These are phyloP conservation scores for Acromyrmex heyeri DNA, from an alignment of 1,140 invertebrate species.

Conservation along the genomic window DNA sequence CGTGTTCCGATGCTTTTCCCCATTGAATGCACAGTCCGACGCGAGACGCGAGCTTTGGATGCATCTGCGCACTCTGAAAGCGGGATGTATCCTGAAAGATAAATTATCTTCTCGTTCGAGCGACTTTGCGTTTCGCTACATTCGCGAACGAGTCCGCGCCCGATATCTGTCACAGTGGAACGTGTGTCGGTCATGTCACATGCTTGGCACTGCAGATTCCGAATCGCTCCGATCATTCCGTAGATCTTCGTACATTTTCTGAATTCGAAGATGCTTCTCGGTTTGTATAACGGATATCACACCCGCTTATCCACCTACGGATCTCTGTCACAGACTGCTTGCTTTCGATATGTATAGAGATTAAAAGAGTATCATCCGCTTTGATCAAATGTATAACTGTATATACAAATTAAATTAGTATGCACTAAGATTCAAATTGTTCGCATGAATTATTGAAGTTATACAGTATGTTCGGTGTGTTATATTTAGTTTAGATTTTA, in stretches of 20 bases:
- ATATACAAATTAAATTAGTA: constrained; percentile 37
- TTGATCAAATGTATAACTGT: constrained; percentile 11
- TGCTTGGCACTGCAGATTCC: constrained; percentile 9
- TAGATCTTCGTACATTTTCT: constrained; percentile 33
- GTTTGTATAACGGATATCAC: background rate
- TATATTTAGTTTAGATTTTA: constrained; percentile 24
- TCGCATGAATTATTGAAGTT: background rate
- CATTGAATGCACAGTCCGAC: constrained; percentile 23
- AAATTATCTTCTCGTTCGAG: constrained; percentile 61
- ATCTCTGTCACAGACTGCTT: background rate
- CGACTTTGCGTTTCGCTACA: constrained; percentile 49
- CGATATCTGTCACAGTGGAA: constrained; percentile 70
- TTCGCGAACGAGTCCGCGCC: constrained; percentile 69
- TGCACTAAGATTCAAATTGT: constrained; percentile 5
- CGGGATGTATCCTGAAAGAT: constrained; percentile 50
- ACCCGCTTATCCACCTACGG: background rate
- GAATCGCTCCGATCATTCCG: constrained; percentile 35
- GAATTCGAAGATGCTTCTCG: constrained; percentile 24
- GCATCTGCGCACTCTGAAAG: constrained; percentile 44
- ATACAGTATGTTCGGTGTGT: background rate
- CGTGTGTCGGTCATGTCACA: constrained; percentile 29
- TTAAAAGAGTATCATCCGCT: background rate
- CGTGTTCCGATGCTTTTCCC: background rate
- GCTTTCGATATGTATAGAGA: background rate
- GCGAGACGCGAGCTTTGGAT: constrained; percentile 32